Percentiles rank a stretch among this genome's conserved stretches.
Conservation (phyloP, 2,113 vertebrate genomes). For the Scomber japonicus region DNA sequence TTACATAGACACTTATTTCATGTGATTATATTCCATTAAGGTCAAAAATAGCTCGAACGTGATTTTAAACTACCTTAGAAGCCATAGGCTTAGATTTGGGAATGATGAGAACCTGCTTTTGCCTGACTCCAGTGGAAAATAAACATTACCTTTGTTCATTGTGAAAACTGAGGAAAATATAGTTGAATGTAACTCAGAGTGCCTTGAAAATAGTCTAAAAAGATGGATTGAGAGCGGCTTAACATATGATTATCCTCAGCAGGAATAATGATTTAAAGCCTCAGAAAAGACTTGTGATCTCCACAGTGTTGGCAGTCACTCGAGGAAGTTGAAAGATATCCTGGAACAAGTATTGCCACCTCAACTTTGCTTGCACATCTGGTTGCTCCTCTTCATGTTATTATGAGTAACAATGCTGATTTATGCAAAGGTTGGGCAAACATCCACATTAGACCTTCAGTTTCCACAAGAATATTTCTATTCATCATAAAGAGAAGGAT, state of each 20-base stretch:
- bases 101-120: background rate
- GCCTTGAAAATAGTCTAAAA: conserved; percentile 22
- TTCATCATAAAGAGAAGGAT: conserved; percentile 40
- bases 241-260: conserved; percentile 32
- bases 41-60: background rate
- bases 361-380: conserved; percentile 57
- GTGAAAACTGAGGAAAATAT: conserved; percentile 23
- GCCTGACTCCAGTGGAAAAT: conserved; percentile 18
- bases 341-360: conserved; percentile 56
- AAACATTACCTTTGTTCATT: background rate
- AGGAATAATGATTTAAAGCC: conserved; percentile 51
- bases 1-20: background rate
- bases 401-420: conserved; percentile 56
- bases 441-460: conserved; percentile 51
- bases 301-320: conserved; percentile 49
- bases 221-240: conserved; percentile 40
- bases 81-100: too few relatives aligned
- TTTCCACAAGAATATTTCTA: conserved; percentile 47
- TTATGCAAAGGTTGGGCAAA: conserved; percentile 54
- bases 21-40: background rate
- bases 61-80: background rate
- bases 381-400: conserved; percentile 61
- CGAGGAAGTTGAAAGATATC: conserved; percentile 60
- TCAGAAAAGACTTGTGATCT: conserved; percentile 44
- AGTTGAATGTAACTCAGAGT: conserved; percentile 4